Base-by-base conservation (phyloP, 2,888 invertebrate species). In the Pherbina coryleti region DNA sequence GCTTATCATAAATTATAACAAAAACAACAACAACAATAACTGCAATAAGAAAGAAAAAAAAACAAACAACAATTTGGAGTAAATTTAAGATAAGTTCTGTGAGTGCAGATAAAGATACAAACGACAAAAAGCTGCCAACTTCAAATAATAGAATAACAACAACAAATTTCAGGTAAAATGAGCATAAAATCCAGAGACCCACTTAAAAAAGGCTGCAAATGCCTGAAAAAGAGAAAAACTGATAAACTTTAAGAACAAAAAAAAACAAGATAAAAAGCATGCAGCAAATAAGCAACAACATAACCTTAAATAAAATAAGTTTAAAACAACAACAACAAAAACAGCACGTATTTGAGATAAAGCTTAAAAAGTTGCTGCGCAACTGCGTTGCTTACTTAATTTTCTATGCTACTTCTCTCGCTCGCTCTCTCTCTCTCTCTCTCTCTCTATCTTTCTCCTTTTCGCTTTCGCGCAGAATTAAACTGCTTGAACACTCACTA, bases 361-460 rank as follows among this genome's bases (percentile, higher is more conserved):
- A 25, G 51, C 49, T 69, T 51, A 64, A 69, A 69, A 69, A 49
- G 49, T 69, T 69, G 51, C 28, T 69, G 51, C 51, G 17, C 37
- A 37, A 60, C 57, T 60, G 57, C 25, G 22, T 28, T 22, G 19
- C 57, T 60, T 44, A 37, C 19, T 34, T n/a, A 49, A 22, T 49
- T 3, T 25, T 67, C 49, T n/a, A n/a, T 28, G 4, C n/a, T 17
- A 37, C 64, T n/a, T 44, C 22, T 19, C n/a, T 34, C 5, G 8
- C 31, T 22, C 14, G 5, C 8, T 14, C 4, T 17, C 62, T 7
- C 28, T 5, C 62, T 22, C 60, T 31, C 60, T 28, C 62, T 62
- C 17, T 22, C 62, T n/a, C n/a, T n/a, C 31, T 17, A 22, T 51
- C 4, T 51, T n/a, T 3, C 62, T 14, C 28, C n/a, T n/a, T n/a